These are phyloP conservation scores for Oxyscelio sp. DNA, from an alignment of 2,888 invertebrate genomes.

Conservation along the genomic window DNA sequence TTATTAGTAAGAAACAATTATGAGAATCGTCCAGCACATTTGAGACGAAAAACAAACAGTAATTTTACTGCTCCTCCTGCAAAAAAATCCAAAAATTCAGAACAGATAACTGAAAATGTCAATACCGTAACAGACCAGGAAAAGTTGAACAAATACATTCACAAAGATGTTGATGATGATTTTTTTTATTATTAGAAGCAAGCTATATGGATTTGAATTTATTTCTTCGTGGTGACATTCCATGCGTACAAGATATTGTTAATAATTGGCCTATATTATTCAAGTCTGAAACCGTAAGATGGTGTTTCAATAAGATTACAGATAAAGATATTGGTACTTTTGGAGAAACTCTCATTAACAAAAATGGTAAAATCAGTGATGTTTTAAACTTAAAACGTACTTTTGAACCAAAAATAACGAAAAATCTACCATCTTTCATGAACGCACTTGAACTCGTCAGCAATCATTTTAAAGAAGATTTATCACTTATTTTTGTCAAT, in stretches of 20 bases:
- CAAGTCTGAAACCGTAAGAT: constrained; percentile 10
- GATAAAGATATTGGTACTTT: neutral
- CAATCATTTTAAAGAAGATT: constrained; percentile 5
- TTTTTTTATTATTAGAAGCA: constrained; percentile 7
- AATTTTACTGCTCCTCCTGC: neutral
- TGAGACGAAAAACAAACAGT: neutral
- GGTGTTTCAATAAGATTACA: constrained; percentile 9
- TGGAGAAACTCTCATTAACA: neutral
- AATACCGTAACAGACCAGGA: neutral
- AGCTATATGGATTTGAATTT: constrained; percentile 20
- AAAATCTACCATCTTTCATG: neutral
- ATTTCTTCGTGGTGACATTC: constrained; percentile 5
- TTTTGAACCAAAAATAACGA: neutral
- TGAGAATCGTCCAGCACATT: neutral
- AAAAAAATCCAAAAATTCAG: too few relatives aligned
- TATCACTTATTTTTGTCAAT: too few relatives aligned
- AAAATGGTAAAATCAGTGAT: neutral
- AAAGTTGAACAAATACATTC: constrained; percentile 12
- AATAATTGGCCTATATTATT: constrained; percentile 5
- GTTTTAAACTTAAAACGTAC: neutral
- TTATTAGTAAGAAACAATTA: constrained; percentile 75
- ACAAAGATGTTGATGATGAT: constrained; percentile 6
- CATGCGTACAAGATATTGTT: constrained; percentile 14
- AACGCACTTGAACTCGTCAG: neutral
- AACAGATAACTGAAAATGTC: neutral